Percentiles rank a stretch among this genome's conserved stretches.
phyloP scores from a whole-genome alignment of 2,888 invertebrate genomes.

The Lampropteryx suffumata region DNA sequence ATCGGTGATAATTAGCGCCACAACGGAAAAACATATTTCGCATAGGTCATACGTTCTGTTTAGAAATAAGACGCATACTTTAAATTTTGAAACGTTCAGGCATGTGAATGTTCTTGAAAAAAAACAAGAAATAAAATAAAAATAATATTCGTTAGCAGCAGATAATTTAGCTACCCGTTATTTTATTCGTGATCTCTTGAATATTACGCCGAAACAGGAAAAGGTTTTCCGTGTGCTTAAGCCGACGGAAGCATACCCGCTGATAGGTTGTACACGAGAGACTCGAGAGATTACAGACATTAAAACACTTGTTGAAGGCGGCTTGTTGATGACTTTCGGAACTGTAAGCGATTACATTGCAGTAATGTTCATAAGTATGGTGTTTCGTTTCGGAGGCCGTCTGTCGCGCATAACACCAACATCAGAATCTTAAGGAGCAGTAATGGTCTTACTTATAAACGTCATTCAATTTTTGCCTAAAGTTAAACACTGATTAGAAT shows the following conservation, averaged over 20 bases:
- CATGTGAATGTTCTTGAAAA: too few relatives aligned
- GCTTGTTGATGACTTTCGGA: conserved; percentile 61
- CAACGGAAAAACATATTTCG: too few relatives aligned
- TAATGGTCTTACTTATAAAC: too few relatives aligned
- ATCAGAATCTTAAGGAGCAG: too few relatives aligned
- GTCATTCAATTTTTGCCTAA: too few relatives aligned
- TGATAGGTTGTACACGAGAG: conserved; percentile 57
- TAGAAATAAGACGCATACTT: too few relatives aligned
- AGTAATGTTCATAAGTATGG: conserved; percentile 50
- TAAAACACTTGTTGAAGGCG: conserved; percentile 64
- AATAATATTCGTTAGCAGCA: conserved; percentile 10
- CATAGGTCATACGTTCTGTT: too few relatives aligned
- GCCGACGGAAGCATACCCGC: conserved; percentile 60
- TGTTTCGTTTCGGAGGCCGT: conserved; percentile 44
- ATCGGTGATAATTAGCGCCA: too few relatives aligned
- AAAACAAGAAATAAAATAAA: conserved; percentile 19
- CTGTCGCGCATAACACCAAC: conserved; percentile 31
- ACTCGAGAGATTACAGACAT: conserved; percentile 62
- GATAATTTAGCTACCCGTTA: conserved; percentile 46
- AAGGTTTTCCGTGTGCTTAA: conserved; percentile 49
- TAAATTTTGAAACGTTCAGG: too few relatives aligned
- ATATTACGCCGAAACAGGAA: conserved; percentile 45
- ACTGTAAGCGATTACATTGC: conserved; percentile 55
- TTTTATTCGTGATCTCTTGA: conserved; percentile 48
- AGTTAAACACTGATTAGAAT: too few relatives aligned